Base-by-base conservation (phyloP, 2,113 vertebrate genomes). In the Heloderma charlesbogerti region DNA sequence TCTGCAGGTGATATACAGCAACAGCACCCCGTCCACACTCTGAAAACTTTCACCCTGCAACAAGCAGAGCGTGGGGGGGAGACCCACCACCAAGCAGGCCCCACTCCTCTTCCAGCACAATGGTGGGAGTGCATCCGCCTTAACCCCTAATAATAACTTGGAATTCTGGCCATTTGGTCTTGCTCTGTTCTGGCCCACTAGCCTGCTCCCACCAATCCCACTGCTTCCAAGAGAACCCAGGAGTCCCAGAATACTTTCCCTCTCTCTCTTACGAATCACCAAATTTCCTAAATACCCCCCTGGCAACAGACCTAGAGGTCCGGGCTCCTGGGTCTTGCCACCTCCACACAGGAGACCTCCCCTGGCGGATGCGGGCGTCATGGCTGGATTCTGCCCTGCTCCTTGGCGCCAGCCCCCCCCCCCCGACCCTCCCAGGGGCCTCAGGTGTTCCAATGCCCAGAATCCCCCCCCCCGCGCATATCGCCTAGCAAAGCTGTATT, bases 131-230 rank as follows among this genome's bases (percentile, higher is more conserved):
- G 8, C 48, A 8, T 8, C 48, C 48, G 8, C 8, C 48, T 8
- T 51, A 1, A 63, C 60, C 60, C 25, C 48, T 43, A 43, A 6
- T 8, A 27, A 27, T 3, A 71, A 71, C 3, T n/a, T 34, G 34
- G 71, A 34, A 15, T n/a, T 37, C 71, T 34, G 31, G 29, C 12
- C 10, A n/a, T 12, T n/a, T 34, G n/a, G 10, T 13, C 71, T 22
- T 22, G 10, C 40, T 27, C 57, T 31, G 43, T 25, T 80, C 27
- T 16, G 1, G 1, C 20, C 75, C 75, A 72, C 9, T 34, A 10
- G 1, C 80, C 25, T 0, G 2, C 7, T 2, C 43, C 10, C n/a
- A 1, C 48, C 3, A 31, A n/a, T 22, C 4, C 31, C 31, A 3
- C 48, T 1, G 1, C 25, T 51, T 40, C 6, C 6, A 37, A 40